Percentiles rank a stretch among this genome's conserved stretches.
Conservation (phyloP, 2,113 vertebrate genomes). For the Malurus cyaneus region DNA sequence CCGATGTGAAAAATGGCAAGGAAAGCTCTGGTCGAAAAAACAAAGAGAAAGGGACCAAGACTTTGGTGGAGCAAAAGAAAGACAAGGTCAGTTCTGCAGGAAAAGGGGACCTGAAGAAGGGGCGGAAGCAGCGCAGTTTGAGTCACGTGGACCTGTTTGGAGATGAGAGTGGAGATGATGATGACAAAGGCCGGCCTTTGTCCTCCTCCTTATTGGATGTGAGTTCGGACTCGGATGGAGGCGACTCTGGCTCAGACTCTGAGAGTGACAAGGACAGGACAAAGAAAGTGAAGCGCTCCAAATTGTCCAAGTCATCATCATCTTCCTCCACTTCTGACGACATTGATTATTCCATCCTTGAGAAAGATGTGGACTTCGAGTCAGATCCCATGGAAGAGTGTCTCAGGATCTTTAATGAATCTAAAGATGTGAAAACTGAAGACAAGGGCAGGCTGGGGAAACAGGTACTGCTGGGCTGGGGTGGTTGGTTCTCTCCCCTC, state of each 20-base stretch:
- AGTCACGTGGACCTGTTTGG: conserved; percentile 93
- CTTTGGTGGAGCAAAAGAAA: neutral
- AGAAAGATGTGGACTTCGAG: conserved; percentile 89
- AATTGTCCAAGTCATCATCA: neutral
- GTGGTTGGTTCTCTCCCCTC: neutral
- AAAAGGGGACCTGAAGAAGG: neutral
- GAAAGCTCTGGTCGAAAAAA: conserved; percentile 40
- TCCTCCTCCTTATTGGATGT: conserved; percentile 54
- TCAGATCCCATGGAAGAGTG: conserved; percentile 97
- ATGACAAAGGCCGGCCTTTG: neutral
- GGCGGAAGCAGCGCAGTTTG: conserved; percentile 73
- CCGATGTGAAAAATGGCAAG: conserved; percentile 74
- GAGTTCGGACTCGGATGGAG: conserved; percentile 39
- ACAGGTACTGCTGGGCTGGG: conserved; percentile 76
- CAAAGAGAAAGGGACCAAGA: conserved; percentile 59
- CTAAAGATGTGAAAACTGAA: conserved; percentile 90
- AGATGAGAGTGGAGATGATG: conserved; percentile 90
- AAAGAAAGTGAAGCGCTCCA: conserved; percentile 41
- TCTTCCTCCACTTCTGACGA: conserved; percentile 57
- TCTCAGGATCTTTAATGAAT: conserved; percentile 94
- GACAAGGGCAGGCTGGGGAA: conserved; percentile 91
- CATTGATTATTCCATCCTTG: conserved; percentile 80
- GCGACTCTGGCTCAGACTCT: neutral
- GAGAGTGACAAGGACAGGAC: conserved; percentile 38
- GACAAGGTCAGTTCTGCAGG: conserved; percentile 50